phyloP scores from a whole-genome alignment of 2,888 invertebrate genomes.

The Eretmocerus hayati region DNA sequence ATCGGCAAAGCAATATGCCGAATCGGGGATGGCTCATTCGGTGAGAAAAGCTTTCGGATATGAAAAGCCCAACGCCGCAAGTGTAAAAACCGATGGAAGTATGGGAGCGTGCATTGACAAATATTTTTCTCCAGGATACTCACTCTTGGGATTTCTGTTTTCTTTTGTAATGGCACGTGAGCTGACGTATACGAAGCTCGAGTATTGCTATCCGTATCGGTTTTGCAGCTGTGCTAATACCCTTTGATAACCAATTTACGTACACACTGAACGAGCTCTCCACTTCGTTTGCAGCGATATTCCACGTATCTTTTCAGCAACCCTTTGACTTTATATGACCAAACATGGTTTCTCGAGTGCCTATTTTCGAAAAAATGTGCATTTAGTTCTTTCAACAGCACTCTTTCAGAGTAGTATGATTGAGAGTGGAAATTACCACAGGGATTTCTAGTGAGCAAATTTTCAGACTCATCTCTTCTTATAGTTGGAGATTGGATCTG shows the following conservation, averaged over 20 bases:
- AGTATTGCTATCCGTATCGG: slow-evolving; percentile 26
- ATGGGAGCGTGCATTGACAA: slow-evolving; percentile 34
- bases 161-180: slow-evolving; percentile 6
- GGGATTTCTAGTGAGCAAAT: too few relatives aligned
- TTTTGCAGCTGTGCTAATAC: slow-evolving; percentile 35
- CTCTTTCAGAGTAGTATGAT: too few relatives aligned
- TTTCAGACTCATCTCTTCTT: too few relatives aligned
- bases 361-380: too few relatives aligned
- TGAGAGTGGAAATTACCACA: too few relatives aligned
- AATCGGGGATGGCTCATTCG: too few relatives aligned
- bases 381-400: too few relatives aligned
- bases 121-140: slow-evolving; percentile 34
- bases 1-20: slow-evolving; percentile 5
- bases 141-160: background rate
- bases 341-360: too few relatives aligned
- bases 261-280: slow-evolving; percentile 19
- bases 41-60: slow-evolving; percentile 32
- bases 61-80: slow-evolving; percentile 34
- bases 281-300: background rate
- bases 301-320: too few relatives aligned
- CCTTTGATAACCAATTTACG: slow-evolving; percentile 45
- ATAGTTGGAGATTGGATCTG: too few relatives aligned
- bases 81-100: slow-evolving; percentile 40
- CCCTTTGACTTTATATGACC: background rate
- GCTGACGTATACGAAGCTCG: slow-evolving; percentile 6